phyloP scores from a whole-genome alignment of 2,797 vertebrate species.

The Myotis findleyi region DNA sequence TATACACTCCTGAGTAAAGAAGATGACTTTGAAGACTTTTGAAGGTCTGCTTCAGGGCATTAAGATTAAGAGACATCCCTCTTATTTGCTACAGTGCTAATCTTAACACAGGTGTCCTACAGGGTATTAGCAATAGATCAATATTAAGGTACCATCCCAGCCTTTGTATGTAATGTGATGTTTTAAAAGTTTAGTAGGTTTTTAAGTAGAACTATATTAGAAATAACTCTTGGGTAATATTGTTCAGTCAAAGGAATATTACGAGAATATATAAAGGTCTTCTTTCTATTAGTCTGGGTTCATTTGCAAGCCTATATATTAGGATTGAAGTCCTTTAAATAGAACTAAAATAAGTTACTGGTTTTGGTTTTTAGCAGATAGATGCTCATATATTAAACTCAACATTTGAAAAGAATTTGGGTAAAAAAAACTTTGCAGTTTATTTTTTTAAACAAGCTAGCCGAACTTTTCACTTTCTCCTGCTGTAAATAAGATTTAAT shows the following conservation, averaged over 20 bases:
- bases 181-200: conserved; percentile 50
- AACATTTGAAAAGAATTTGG: conserved; percentile 37
- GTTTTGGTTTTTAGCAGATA: conserved; percentile 28
- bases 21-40: conserved; percentile 19
- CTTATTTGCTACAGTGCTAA: not conserved
- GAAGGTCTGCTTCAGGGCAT: not conserved
- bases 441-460: conserved; percentile 39
- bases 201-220: not conserved
- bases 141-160: not conserved
- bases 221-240: conserved; percentile 13
- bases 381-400: not conserved
- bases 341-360: conserved; percentile 43
- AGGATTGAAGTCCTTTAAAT: conserved; percentile 46
- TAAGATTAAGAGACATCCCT: not conserved
- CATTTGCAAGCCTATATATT: conserved; percentile 15
- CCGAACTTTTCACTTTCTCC: conserved; percentile 20
- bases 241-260: conserved; percentile 43
- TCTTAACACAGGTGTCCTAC: not conserved
- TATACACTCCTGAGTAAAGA: conserved; percentile 2
- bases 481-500: conserved; percentile 43
- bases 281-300: not conserved
- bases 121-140: not conserved
- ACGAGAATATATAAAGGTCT: conserved; percentile 1
- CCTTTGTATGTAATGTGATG: conserved; percentile 33
- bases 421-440: conserved; percentile 4